Conservation (phyloP, 2,888 invertebrate genomes). For the Drosophila anomalata region DNA sequence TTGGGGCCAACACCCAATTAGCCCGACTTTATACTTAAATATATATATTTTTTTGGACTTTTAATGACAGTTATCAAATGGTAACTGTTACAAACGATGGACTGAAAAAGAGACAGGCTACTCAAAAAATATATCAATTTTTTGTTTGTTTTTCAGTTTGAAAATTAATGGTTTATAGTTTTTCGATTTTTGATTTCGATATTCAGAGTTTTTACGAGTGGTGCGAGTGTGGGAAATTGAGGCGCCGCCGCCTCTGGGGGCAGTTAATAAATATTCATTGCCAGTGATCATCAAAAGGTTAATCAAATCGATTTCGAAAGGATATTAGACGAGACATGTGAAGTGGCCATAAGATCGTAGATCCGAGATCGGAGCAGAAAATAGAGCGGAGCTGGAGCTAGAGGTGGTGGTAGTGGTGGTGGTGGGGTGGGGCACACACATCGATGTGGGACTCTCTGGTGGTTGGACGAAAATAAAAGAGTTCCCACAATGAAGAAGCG, state of each 20-base stretch:
- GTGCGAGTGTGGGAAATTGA: constrained; percentile 65
- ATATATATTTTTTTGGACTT: constrained; percentile 41
- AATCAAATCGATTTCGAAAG: constrained; percentile 71
- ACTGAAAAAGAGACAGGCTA: constrained; percentile 32
- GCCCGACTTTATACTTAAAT: constrained; percentile 59
- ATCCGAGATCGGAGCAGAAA: not conserved
- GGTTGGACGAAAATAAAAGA: constrained; percentile 57
- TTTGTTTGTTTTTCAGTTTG: constrained; percentile 34
- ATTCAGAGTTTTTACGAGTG: constrained; percentile 55
- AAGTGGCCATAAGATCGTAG: constrained; percentile 41
- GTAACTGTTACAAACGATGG: constrained; percentile 54
- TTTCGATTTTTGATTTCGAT: constrained; percentile 22
- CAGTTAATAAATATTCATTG: constrained; percentile 76
- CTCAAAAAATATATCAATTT: constrained; percentile 43
- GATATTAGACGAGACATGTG: constrained; percentile 68
- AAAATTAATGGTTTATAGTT: constrained; percentile 54
- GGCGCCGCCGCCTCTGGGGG: constrained; percentile 46
- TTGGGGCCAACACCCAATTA: constrained; percentile 68
- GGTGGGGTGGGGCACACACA: constrained; percentile 33
- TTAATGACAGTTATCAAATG: constrained; percentile 69
- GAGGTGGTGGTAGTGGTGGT: constrained; percentile 11
- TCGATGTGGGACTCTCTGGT: constrained; percentile 8
- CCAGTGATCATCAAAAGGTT: constrained; percentile 70
- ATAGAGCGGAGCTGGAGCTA: constrained; percentile 24
- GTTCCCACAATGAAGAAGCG: constrained; percentile 78